A percentile compares a stretch with the other conserved stretches of the same genome.
phyloP scores from a whole-genome alignment of 2,113 vertebrate species.

The Bostrychus sinensis region DNA sequence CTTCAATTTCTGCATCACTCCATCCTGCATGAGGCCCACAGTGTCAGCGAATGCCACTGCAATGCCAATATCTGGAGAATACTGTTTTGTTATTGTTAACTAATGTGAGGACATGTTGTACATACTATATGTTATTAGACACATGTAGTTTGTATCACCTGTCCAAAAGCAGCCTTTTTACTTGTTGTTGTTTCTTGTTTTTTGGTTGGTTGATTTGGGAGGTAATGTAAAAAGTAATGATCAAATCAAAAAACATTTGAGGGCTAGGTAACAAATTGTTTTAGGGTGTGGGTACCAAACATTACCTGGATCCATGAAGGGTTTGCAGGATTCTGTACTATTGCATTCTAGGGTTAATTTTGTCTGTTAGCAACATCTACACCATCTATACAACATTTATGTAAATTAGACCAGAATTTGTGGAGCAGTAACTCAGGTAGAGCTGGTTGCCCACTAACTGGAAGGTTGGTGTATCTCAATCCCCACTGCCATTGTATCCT shows the following conservation, averaged over 20 bases:
- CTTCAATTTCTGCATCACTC: conserved; percentile 37
- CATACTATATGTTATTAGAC: neutral
- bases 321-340: neutral
- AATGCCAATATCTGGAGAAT: neutral
- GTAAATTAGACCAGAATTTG: too few species aligned
- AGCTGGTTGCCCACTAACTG: too few species aligned
- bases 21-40: conserved; percentile 14
- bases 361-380: too few species aligned
- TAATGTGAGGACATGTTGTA: neutral
- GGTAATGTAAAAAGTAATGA: neutral
- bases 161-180: neutral
- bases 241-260: too few species aligned
- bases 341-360: neutral
- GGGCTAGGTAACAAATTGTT: neutral
- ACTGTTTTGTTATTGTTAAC: conserved; percentile 1
- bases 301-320: neutral
- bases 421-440: too few species aligned
- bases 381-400: too few species aligned
- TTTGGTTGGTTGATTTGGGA: neutral
- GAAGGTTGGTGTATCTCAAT: too few species aligned
- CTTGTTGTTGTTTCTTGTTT: neutral
- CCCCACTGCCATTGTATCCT: too few species aligned
- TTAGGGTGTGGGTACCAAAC: neutral
- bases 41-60: conserved; percentile 7
- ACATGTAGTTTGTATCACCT: neutral